Evolutionary conservation across 2,113 vertebrate species (phyloP), one percentile per base, ranked within the genome.

Genomic region (Apodemus sylvaticus): DNA sequence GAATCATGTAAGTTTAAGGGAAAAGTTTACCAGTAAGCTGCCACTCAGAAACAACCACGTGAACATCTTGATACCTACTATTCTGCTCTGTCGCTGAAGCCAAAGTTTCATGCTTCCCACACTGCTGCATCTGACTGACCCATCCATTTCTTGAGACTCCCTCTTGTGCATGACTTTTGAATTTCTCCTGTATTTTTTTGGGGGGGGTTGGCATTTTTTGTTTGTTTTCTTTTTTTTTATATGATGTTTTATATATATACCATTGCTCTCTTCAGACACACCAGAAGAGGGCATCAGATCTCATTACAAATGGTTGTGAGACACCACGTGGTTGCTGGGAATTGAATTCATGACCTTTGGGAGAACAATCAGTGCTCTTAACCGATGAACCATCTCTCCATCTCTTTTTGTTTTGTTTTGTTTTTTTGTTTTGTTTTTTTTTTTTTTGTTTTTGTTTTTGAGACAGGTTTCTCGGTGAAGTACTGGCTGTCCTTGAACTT

Each of bases 1-100:
- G 78, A 89, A 53, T 93, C 81, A 91, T 7, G 42, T 3, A 53
- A 58, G 29, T 95, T 96, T 93, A 78, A 96, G 86, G 85, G 60
- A 93, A 89, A 95, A 94, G 94, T 20, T 94, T 90, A 76, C 39
- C 81, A 93, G 26, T 73, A 86, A 64, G 66, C 62, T 22, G 70
- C 17, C 42, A 82, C 73, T 42, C 60, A 91, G 12, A 53, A 90
- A 83, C 31, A 77, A 77, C 51, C 36, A 48, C 51, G 83, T 82
- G 83, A 96, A 95, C n/a, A 93, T 86, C 96, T 94, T 96, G 76
- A 62, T 64, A 88, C 39, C 19, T 34, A 36, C 70, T n/a, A 22
- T n/a, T 36, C 68, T 31, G 70, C 36, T 68, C 68, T 31, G 24
- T 16, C 64, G 51, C 48, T 62, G 53, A 58, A 51, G 34, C 58